Base-by-base conservation (phyloP, 2,888 invertebrate species). In the Lordiphosa fenestrarum region DNA sequence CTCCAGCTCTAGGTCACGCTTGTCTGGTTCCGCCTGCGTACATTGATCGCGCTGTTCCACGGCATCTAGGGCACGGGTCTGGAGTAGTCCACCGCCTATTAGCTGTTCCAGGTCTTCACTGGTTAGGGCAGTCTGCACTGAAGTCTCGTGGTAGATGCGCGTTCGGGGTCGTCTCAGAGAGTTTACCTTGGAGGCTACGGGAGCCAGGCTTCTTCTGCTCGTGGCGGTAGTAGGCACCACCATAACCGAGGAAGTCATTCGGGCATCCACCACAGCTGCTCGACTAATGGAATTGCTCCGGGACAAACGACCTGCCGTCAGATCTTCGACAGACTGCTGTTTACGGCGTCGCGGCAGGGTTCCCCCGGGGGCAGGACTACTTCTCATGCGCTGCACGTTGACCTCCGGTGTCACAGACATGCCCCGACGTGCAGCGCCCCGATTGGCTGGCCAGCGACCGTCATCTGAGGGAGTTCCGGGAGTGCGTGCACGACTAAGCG, bases 121-220 rank as follows among this genome's bases (percentile, higher is more conserved):
- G 0, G 94, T 92, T 49, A 96, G 89, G 21, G 94, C 94, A 0
- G 96, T 96, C 88, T 96, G 96, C 10, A 93, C 92, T 46, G 92
- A 91, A 35, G 92, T 94, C 89, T 96, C 96, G 71, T 95, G 95
- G 87, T 95, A 96, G 69, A 96, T 96, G 81, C 93, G 91, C 0
- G 94, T 93, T 85, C 91, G 92, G 33, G 90, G 82, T 62, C 73
- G 61, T 41, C 90, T 89, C n/a, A 91, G 89, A 70, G 90, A 91
- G 0, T 91, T 91, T 3, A 91, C 89, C 71, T 91, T 91, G 52
- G 81, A 76, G 12, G 69, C 72, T 13, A 69, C 75, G 9, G 67
- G 73, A 3, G 70, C 73, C 38, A 87, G 61, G 55, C 77, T 87
- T 47, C 87, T 84, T 13, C 86, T 76, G 53, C 76, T 78, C 2